Evolutionary conservation across 2,113 vertebrate genomes (phyloP).

Genomic region (Accipiter cooperii): DNA sequence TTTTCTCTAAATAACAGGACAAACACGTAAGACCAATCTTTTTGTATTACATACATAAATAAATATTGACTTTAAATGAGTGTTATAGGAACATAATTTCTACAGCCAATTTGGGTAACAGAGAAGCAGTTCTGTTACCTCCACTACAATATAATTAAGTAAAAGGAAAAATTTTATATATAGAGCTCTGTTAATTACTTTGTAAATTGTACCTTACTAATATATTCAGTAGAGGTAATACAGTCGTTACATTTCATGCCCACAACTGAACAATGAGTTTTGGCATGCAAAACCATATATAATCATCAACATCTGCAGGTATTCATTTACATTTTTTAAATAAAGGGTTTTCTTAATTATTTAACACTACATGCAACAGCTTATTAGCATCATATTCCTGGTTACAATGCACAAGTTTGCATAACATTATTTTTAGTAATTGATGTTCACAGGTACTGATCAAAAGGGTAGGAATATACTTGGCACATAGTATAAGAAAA

Average conservation of each 20-base stretch:
- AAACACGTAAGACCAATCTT: constrained; percentile 74
- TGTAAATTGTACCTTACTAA: constrained; percentile 79
- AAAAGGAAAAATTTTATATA: constrained; percentile 77
- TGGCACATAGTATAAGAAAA: not conserved
- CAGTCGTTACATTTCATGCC: constrained; percentile 77
- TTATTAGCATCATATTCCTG: constrained; percentile 66
- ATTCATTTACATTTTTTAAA: constrained; percentile 78
- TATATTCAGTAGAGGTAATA: constrained; percentile 80
- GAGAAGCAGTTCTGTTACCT: constrained; percentile 69
- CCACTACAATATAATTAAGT: constrained; percentile 77
- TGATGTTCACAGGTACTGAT: constrained; percentile 15
- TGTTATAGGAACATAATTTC: constrained; percentile 79
- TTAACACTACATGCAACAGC: constrained; percentile 76
- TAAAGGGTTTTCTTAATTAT: constrained; percentile 53
- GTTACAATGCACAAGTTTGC: constrained; percentile 68
- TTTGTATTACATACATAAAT: constrained; percentile 88
- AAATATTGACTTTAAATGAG: constrained; percentile 90
- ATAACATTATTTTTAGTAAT: constrained; percentile 67
- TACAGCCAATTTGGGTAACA: constrained; percentile 78
- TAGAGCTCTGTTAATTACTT: constrained; percentile 80
- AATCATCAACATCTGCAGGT: constrained; percentile 69
- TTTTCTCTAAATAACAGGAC: constrained; percentile 72
- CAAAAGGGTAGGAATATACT: constrained; percentile 14
- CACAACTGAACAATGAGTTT: constrained; percentile 74
- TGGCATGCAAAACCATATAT: constrained; percentile 82